phyloP scores from a whole-genome alignment of 2,888 invertebrate species.

The Eutolmus rufibarbis region DNA sequence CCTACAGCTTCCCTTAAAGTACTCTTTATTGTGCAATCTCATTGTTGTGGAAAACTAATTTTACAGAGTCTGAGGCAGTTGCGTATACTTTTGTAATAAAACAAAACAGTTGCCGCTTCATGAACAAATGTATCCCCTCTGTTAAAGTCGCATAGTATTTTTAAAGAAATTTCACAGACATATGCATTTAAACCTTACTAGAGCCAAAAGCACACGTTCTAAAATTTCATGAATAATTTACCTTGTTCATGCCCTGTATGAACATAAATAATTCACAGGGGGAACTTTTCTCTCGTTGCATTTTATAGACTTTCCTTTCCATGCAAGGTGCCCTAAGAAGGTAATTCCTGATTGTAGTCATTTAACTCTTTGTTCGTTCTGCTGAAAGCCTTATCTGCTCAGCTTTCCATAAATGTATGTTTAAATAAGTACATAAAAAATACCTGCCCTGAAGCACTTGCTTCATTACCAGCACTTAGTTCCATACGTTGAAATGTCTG shows the following conservation, averaged over 20 bases:
- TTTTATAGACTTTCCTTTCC: not conserved
- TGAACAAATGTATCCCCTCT: not conserved
- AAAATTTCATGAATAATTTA: constrained; percentile 5
- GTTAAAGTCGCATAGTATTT: not conserved
- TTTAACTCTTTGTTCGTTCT: not conserved
- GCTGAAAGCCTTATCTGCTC: not conserved
- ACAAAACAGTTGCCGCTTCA: not conserved
- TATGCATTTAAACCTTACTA: not conserved
- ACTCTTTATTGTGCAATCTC: not conserved
- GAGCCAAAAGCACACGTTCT: not conserved
- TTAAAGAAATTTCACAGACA: not conserved
- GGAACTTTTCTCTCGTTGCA: not conserved
- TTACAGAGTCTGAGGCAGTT: not conserved
- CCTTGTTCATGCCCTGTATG: not conserved
- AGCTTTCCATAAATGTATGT: not conserved
- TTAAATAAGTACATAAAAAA: not conserved
- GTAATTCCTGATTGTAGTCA: constrained; percentile 10
- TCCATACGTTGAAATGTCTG: not conserved
- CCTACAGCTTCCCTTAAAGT: not conserved
- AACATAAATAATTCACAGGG: not conserved
- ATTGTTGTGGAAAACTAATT: not conserved
- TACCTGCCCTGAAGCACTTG: not conserved
- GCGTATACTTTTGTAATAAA: not conserved
- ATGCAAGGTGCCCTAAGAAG: not conserved
- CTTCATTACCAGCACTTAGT: not conserved